Conservation (phyloP, 2,113 vertebrate species). For the Anser cygnoides region DNA sequence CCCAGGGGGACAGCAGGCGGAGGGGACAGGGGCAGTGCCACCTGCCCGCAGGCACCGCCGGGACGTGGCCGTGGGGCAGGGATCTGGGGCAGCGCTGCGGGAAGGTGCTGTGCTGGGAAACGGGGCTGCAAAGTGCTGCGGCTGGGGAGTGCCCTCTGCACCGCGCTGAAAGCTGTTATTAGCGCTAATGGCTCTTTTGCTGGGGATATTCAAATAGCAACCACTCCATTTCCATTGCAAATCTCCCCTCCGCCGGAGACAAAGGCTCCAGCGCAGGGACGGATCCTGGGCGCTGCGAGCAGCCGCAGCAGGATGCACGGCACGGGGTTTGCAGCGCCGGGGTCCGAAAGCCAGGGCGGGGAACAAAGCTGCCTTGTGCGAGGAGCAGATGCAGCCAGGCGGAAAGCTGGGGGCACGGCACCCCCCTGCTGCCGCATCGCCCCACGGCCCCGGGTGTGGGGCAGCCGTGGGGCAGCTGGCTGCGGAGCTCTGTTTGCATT, state of each 20-base stretch:
- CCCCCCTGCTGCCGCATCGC: not conserved
- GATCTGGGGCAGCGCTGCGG: not conserved
- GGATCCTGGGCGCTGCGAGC: not conserved
- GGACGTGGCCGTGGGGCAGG: not conserved
- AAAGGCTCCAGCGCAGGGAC: not conserved
- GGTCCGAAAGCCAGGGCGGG: not conserved
- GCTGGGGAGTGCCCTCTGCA: constrained; percentile 44
- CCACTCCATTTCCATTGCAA: not conserved
- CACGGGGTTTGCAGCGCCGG: not conserved
- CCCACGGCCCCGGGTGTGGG: not conserved
- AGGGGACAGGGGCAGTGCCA: not conserved
- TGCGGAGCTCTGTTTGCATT: not conserved
- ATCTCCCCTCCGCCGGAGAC: not conserved
- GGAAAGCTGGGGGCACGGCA: not conserved
- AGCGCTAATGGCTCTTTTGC: constrained; percentile 51
- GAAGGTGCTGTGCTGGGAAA: not conserved
- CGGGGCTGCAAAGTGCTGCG: not conserved
- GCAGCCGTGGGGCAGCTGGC: not conserved
- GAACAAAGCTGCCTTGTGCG: not conserved
- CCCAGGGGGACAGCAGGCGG: fast-evolving
- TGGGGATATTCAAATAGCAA: constrained; percentile 3
- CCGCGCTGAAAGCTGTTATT: constrained; percentile 46
- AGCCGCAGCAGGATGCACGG: not conserved
- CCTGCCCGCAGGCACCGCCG: too few species aligned
- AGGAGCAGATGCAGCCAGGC: not conserved